Percentiles rank a stretch among this genome's conserved stretches.
phyloP scores from a whole-genome alignment of 2,797 vertebrate genomes.

The Galago senegalensis region DNA sequence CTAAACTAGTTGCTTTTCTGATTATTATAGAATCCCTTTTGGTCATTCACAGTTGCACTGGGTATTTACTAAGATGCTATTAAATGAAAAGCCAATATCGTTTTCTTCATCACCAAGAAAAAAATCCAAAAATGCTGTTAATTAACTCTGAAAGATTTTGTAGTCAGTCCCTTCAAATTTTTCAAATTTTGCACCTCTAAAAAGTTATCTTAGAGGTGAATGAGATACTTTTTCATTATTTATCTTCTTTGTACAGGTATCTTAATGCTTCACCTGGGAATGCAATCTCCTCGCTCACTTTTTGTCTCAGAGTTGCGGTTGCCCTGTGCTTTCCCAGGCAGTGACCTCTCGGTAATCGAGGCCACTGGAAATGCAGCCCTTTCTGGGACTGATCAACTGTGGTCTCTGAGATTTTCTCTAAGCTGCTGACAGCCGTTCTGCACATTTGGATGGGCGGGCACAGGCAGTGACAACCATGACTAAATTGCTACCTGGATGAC shows the following conservation, averaged over 20 bases:
- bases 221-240: neutral
- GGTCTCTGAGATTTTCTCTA: neutral
- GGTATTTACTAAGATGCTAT: neutral
- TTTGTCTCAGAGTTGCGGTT: neutral
- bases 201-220: neutral
- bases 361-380: neutral
- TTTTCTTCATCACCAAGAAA: neutral
- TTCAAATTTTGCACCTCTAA: neutral
- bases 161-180: neutral
- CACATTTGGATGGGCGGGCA: neutral
- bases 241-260: neutral
- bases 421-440: neutral
- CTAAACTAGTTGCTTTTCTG: neutral
- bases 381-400: neutral
- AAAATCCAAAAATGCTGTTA: neutral
- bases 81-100: neutral
- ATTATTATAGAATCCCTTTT: neutral
- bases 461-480: neutral
- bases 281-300: neutral
- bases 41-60: neutral
- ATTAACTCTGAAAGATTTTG: neutral
- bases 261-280: neutral
- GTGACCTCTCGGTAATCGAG: neutral
- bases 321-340: neutral
- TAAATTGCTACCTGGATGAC: neutral